These are phyloP conservation scores for Thamnophis sirtalis DNA, from an alignment of 2,113 vertebrate species.

Conservation along the genomic window DNA sequence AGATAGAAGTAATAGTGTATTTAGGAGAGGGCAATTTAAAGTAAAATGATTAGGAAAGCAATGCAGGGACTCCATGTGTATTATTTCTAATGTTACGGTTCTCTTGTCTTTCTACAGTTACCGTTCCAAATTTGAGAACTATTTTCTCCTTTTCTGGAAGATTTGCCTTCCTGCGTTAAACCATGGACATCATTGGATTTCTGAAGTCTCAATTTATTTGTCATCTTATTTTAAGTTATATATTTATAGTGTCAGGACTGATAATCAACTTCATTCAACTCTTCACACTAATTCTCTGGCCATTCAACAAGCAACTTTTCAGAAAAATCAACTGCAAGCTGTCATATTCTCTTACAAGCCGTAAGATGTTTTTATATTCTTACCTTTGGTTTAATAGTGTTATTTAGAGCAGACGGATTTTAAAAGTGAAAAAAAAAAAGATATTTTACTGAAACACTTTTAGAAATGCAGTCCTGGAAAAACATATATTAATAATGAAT, in stretches of 20 bases:
- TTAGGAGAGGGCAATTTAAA: not conserved
- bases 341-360: conserved; percentile 87
- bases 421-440: not conserved
- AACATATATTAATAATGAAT: not conserved
- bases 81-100: not conserved
- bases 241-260: conserved; percentile 89
- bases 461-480: not conserved
- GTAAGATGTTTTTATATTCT: conserved; percentile 70
- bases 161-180: conserved; percentile 36
- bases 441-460: not conserved
- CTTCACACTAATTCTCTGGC: conserved; percentile 85
- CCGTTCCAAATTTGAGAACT: conserved; percentile 40
- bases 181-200: conserved; percentile 81
- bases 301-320: conserved; percentile 85
- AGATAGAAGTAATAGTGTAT: not conserved
- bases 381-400: not conserved
- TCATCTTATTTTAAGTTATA: conserved; percentile 88
- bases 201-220: conserved; percentile 91
- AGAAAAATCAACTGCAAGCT: conserved; percentile 89
- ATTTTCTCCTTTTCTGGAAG: conserved; percentile 19
- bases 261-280: conserved; percentile 89
- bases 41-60: not conserved
- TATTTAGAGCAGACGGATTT: not conserved
- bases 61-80: not conserved
- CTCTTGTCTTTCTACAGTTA: conserved; percentile 56